Base-by-base conservation (phyloP, 2,797 vertebrate species). In the Sebastes oblongus region DNA sequence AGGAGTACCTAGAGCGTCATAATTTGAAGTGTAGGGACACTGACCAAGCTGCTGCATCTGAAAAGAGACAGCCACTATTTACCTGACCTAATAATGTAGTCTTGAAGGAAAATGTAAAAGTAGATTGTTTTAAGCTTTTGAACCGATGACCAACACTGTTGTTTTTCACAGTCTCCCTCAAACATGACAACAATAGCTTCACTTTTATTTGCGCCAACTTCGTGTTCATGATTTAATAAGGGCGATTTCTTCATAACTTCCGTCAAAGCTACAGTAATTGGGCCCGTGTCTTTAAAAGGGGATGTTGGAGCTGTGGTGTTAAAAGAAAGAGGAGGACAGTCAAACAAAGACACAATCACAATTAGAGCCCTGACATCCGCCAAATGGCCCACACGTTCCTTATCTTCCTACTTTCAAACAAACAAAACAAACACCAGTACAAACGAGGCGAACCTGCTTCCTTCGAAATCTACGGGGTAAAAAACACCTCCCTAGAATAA, bases 361-460 rank as follows among this genome's bases (percentile, higher is more conserved):
- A 59, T 59, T 29, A 58, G 55, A 66, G n/a, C 60, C 25, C 13
- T 10, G 20, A 54, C 18, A 66, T 68, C 42, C 1, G 3, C 66
- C 46, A 72, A 77, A 68, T 46, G 66, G 1, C 20, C 81, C 52
- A 70, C 34, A 58, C 66, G 46, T 22, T 73, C 8, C 56, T 85
- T 60, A 72, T 64, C 42, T 62, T 77, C 6, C 55, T 72, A 14
- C 60, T 75, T 69, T 75, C 56, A 79, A 65, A 83, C 52, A 77
- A 61, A 9, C 29, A 70, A 22, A 56, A 54, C 8, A 34, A 72
- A 24, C 20, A 61, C 22, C 65, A 84, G 34, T 54, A 80, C 56
- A 86, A 87, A 82, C 20, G 46, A 70, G 20, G 71, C 61, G 71
- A 82, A 68, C 52, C 56, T 69, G 46, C 27, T 74, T 69, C 12